A percentile compares a stretch with the other conserved stretches of the same genome.
Evolutionary conservation across 2,113 vertebrate species (phyloP).

Genomic region (Aleadryas rufinucha): DNA sequence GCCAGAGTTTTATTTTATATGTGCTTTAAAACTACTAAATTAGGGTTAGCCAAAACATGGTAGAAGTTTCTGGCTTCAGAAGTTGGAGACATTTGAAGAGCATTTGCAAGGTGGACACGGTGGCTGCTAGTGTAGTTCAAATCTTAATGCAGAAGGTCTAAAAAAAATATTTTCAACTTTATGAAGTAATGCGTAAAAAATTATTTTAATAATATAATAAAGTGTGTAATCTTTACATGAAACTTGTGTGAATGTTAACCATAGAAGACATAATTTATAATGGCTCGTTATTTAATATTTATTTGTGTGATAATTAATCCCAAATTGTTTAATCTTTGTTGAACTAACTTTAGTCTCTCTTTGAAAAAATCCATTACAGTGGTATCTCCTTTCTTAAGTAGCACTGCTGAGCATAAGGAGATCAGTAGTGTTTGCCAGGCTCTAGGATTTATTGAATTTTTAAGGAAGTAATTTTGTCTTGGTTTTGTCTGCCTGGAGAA

Average conservation of each 20-base stretch:
- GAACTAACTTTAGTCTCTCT: neutral
- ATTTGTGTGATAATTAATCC: neutral
- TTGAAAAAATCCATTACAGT: neutral
- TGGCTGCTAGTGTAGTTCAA: neutral
- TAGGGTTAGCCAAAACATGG: neutral
- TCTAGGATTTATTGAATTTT: neutral
- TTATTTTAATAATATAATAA: neutral
- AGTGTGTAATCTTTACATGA: neutral
- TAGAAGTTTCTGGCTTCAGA: neutral
- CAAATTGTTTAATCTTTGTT: neutral
- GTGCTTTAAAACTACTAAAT: neutral
- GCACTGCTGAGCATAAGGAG: neutral
- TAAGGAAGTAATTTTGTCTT: neutral
- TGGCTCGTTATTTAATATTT: neutral
- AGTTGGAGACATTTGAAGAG: neutral
- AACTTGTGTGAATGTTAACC: neutral
- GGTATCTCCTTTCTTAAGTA: neutral
- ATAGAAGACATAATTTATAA: neutral
- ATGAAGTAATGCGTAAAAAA: neutral
- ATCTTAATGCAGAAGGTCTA: neutral
- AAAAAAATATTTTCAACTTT: neutral
- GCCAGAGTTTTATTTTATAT: neutral
- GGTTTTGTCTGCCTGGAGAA: neutral
- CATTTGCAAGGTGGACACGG: neutral
- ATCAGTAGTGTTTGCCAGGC: neutral